A percentile compares a stretch with the other conserved stretches of the same genome.
Conservation (phyloP, 23 tunicate species). For the Clavelina lepadiformis region DNA sequence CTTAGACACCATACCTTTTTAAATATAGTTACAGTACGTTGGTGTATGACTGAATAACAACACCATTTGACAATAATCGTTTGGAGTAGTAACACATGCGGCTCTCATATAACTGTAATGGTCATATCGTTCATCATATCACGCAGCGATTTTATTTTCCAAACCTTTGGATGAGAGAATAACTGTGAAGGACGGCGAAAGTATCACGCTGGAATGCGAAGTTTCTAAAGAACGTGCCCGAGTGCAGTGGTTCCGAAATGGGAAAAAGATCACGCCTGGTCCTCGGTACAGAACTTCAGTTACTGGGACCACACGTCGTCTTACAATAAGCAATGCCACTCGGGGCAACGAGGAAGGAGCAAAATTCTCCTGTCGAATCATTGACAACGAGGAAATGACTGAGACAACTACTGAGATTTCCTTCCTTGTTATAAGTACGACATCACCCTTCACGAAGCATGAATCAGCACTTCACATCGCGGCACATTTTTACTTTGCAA, state of each 20-base stretch:
- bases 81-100: no score
- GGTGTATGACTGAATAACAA: no score
- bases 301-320: slow-evolving; percentile 44
- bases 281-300: slow-evolving; percentile 57
- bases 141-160: slow-evolving; percentile 73
- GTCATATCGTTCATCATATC: no score
- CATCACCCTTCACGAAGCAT: not conserved
- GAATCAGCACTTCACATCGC: not conserved
- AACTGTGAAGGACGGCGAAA: slow-evolving; percentile 52
- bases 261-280: slow-evolving; percentile 48
- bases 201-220: slow-evolving; percentile 45
- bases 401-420: slow-evolving; percentile 38
- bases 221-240: slow-evolving; percentile 81
- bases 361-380: slow-evolving; percentile 51
- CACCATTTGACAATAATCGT: no score
- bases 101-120: no score
- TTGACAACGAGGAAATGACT: slow-evolving; percentile 75
- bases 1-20: no score
- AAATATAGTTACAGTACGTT: no score
- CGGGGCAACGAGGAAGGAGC: slow-evolving; percentile 63
- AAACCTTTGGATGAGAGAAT: slow-evolving; percentile 48
- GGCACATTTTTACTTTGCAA: no score
- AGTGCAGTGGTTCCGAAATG: slow-evolving; percentile 83
- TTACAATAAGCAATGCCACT: slow-evolving; percentile 39
- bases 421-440: slow-evolving; percentile 54